A percentile compares a stretch with the other conserved stretches of the same genome.
Conservation (phyloP, 2,888 invertebrate species). For the Euphydryas editha region DNA sequence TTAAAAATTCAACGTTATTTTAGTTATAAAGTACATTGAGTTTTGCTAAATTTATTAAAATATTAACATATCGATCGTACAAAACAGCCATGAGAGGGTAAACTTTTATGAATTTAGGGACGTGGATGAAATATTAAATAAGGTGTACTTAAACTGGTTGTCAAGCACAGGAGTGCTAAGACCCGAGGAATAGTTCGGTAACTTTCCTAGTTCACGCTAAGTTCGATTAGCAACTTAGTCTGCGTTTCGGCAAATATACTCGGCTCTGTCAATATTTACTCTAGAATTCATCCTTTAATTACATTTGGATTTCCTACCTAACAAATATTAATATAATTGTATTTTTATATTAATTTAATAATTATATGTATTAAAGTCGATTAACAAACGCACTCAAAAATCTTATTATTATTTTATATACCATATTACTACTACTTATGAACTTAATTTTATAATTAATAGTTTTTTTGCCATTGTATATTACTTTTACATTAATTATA, state of each 20-base stretch:
- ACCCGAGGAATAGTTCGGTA: conserved; percentile 42
- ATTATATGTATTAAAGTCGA: too few species aligned
- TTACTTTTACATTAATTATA: too few species aligned
- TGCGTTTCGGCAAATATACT: conserved; percentile 41
- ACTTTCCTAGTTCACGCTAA: conserved; percentile 40
- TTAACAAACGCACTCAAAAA: too few species aligned
- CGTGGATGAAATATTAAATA: conserved; percentile 34
- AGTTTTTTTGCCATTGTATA: too few species aligned
- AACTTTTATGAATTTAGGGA: conserved; percentile 8
- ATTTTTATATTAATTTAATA: too few species aligned
- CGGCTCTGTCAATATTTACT: conserved; percentile 42
- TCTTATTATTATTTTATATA: too few species aligned
- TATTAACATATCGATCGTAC: background rate
- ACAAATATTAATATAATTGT: too few species aligned
- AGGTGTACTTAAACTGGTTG: conserved; percentile 29
- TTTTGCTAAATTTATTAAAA: background rate
- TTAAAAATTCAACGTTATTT: too few species aligned
- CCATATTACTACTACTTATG: too few species aligned
- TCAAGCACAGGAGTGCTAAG: conserved; percentile 37
- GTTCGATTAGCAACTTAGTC: conserved; percentile 45
- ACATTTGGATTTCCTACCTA: background rate
- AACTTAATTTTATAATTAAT: too few species aligned
- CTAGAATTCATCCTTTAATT: conserved; percentile 22
- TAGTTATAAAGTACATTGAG: background rate
- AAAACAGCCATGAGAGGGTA: background rate